Conservation (phyloP, 2,888 invertebrate genomes). For the Eupithecia tripunctaria region DNA sequence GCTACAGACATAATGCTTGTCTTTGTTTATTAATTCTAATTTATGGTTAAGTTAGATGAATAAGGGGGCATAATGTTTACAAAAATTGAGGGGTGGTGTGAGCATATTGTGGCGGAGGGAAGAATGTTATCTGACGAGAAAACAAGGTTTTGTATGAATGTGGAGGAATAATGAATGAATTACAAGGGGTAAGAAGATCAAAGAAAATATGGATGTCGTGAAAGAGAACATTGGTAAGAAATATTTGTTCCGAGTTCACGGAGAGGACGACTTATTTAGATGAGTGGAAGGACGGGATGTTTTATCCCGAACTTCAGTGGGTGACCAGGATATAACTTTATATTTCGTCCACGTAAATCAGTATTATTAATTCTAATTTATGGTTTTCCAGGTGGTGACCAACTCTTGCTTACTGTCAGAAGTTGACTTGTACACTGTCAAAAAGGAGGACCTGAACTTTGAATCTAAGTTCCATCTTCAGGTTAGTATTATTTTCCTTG, state of each 20-base stretch:
- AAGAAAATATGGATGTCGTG: neutral
- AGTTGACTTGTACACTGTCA: slow-evolving; percentile 99
- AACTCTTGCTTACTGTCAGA: slow-evolving; percentile 98
- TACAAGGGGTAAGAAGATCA: too few species aligned
- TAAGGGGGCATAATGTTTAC: too few species aligned
- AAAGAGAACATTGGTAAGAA: neutral
- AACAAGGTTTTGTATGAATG: too few species aligned
- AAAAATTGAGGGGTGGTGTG: too few species aligned
- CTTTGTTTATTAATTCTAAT: too few species aligned
- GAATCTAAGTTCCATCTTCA: slow-evolving; percentile 93
- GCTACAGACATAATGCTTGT: too few species aligned
- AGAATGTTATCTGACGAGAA: too few species aligned
- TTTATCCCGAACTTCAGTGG: neutral
- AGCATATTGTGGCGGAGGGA: too few species aligned
- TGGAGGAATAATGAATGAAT: too few species aligned
- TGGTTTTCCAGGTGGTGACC: slow-evolving; percentile 90
- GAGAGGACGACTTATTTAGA: neutral
- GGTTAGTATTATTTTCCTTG: slow-evolving; percentile 54
- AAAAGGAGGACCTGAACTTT: slow-evolving; percentile 96
- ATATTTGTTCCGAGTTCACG: neutral
- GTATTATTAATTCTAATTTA: neutral
- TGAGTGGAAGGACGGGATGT: neutral
- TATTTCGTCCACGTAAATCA: neutral
- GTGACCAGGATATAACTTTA: neutral
- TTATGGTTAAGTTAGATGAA: too few species aligned